phyloP scores from a whole-genome alignment of 2,797 vertebrate species.

The Gadopsis marmoratus region DNA sequence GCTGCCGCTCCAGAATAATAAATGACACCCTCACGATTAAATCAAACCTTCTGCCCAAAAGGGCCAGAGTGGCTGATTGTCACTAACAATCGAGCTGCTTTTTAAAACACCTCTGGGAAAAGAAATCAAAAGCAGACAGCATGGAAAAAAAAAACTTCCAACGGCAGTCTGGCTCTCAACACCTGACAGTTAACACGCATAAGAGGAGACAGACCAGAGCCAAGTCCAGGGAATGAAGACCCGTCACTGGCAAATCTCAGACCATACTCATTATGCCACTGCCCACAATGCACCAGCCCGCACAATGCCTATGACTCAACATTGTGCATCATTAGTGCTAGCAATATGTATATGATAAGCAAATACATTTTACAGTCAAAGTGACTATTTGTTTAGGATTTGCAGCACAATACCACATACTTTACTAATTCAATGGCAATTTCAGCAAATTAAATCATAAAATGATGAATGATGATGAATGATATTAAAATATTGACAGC shows the following conservation, averaged over 20 bases:
- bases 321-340: slow-evolving; percentile 55
- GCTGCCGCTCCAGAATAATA: slow-evolving; percentile 90
- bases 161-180: slow-evolving; percentile 72
- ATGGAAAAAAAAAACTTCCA: slow-evolving; percentile 52
- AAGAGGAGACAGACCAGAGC: slow-evolving; percentile 74
- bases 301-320: slow-evolving; percentile 38
- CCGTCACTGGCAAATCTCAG: slow-evolving; percentile 75
- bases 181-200: slow-evolving; percentile 78
- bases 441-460: slow-evolving; percentile 33
- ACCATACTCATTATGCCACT: slow-evolving; percentile 69
- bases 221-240: slow-evolving; percentile 68
- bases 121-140: slow-evolving; percentile 90
- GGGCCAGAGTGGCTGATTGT: slow-evolving; percentile 91
- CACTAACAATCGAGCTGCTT: slow-evolving; percentile 90
- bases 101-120: slow-evolving; percentile 88
- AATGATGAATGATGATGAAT: too few species aligned
- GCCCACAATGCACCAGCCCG: slow-evolving; percentile 66
- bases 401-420: slow-evolving; percentile 16
- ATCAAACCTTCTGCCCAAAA: slow-evolving; percentile 94
- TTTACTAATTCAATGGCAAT: slow-evolving; percentile 31
- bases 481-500: slow-evolving; percentile 33
- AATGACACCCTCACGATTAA: slow-evolving; percentile 92
- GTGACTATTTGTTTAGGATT: slow-evolving; percentile 48
- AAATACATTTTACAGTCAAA: slow-evolving; percentile 41
- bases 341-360: slow-evolving; percentile 31